A percentile compares a stretch with the other conserved stretches of the same genome.
phyloP scores from a whole-genome alignment of 2,113 vertebrate genomes.

The Datnioides undecimradiatus region DNA sequence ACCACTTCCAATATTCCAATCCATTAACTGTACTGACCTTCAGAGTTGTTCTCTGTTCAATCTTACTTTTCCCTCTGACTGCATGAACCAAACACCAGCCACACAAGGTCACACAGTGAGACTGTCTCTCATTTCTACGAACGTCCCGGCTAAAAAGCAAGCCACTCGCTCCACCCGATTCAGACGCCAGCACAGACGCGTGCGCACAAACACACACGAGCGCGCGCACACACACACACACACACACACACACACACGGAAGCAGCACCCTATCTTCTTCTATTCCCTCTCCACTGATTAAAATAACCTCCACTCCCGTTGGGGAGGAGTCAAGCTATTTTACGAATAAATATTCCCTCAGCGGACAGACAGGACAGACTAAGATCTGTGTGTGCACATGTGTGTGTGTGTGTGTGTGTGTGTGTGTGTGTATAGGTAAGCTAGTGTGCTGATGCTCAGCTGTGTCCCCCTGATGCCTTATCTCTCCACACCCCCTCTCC shows the following conservation, averaged over 20 bases:
- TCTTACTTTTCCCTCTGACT: conserved; percentile 12
- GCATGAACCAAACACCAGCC: conserved; percentile 27
- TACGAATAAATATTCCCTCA: conserved; percentile 75
- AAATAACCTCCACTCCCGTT: conserved; percentile 74
- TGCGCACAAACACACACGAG: conserved; percentile 2
- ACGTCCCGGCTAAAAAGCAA: conserved; percentile 28
- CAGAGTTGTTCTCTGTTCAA: conserved; percentile 3
- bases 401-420: conserved; percentile 32
- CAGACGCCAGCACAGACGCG: conserved; percentile 11
- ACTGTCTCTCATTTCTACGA: conserved; percentile 54
- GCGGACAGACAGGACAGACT: conserved; percentile 58
- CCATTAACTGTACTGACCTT: conserved; percentile 3
- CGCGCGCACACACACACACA: conserved; percentile 34
- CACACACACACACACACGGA: conserved; percentile 20
- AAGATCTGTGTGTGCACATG: conserved; percentile 47
- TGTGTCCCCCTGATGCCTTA: conserved; percentile 63
- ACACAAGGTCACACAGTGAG: conserved; percentile 39
- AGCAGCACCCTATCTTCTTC: conserved; percentile 66
- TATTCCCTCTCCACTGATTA: conserved; percentile 75
- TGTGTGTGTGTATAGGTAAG: conserved; percentile 39
- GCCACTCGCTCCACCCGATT: conserved; percentile 18
- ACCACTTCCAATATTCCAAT: background rate
- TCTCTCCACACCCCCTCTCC: conserved; percentile 23
- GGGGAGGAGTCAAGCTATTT: conserved; percentile 75
- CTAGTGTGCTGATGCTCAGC: conserved; percentile 38